Conservation (phyloP, 2,797 vertebrate genomes). For the Melanotaenia trifasciata region DNA sequence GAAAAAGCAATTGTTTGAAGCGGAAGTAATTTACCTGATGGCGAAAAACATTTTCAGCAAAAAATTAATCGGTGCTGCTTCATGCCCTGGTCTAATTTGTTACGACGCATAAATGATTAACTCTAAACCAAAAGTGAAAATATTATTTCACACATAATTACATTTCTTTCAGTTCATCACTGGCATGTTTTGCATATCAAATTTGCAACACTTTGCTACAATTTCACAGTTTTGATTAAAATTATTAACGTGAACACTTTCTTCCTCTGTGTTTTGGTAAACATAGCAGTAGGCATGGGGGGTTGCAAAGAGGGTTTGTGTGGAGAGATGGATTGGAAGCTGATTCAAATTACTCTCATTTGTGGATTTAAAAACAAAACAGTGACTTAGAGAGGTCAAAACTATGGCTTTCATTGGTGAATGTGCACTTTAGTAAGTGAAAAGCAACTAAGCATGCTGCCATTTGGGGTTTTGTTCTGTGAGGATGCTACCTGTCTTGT, state of each 20-base stretch:
- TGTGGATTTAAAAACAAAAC: slow-evolving; percentile 13
- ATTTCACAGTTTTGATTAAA: slow-evolving; percentile 58
- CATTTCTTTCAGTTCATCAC: slow-evolving; percentile 55
- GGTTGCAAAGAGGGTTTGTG: neutral
- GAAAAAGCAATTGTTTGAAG: slow-evolving; percentile 43
- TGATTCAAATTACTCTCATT: slow-evolving; percentile 12
- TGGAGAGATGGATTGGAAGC: slow-evolving; percentile 8
- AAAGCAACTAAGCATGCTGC: slow-evolving; percentile 13
- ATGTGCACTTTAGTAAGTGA: slow-evolving; percentile 2
- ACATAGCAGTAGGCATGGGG: slow-evolving; percentile 26
- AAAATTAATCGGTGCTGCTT: slow-evolving; percentile 53
- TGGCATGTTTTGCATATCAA: slow-evolving; percentile 59
- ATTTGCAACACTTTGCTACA: slow-evolving; percentile 46
- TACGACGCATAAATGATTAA: slow-evolving; percentile 60
- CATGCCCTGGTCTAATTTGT: slow-evolving; percentile 56
- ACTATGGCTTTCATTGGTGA: neutral
- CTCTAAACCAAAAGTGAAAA: slow-evolving; percentile 65
- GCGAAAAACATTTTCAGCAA: slow-evolving; percentile 44
- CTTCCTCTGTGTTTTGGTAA: slow-evolving; percentile 41
- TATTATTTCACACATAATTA: slow-evolving; percentile 69
- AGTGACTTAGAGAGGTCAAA: slow-evolving; percentile 10
- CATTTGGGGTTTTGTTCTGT: slow-evolving; percentile 28
- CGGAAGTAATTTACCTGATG: slow-evolving; percentile 58
- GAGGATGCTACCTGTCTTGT: slow-evolving; percentile 27
- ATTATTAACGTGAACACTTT: slow-evolving; percentile 40